phyloP scores from a whole-genome alignment of 2,888 invertebrate genomes.

The Tenthredo distinguenda region DNA sequence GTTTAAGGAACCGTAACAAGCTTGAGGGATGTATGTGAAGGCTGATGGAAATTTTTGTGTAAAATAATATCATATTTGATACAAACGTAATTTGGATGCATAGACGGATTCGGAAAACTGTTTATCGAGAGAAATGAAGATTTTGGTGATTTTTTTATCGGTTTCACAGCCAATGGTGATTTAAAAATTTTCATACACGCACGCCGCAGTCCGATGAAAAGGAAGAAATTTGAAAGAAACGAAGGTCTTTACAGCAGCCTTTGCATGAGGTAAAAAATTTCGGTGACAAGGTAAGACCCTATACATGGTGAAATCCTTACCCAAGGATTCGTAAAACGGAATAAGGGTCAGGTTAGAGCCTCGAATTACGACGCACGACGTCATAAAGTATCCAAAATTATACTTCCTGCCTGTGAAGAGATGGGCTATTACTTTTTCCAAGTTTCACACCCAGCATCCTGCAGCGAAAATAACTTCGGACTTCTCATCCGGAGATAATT shows the following conservation, averaged over 20 bases:
- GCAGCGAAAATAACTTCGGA: constrained; percentile 27
- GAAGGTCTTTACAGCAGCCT: not conserved
- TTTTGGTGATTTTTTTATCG: not conserved
- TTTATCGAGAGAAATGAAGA: not conserved
- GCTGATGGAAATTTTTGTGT: not conserved
- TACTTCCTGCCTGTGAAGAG: constrained; percentile 37
- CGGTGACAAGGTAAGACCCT: not conserved
- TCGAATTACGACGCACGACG: constrained; percentile 46
- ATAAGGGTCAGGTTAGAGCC: constrained; percentile 22
- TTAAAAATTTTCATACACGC: not conserved
- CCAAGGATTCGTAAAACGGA: constrained; percentile 31
- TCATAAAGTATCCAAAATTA: constrained; percentile 48
- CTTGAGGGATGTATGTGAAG: not conserved
- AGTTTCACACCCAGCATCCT: constrained; percentile 42
- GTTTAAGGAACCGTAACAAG: not conserved
- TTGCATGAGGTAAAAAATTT: not conserved
- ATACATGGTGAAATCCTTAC: constrained; percentile 2
- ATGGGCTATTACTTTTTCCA: constrained; percentile 49
- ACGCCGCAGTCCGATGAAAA: not conserved
- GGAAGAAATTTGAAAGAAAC: not conserved
- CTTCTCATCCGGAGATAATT: constrained; percentile 43
- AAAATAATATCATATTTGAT: not conserved
- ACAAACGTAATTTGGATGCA: not conserved
- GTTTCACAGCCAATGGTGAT: not conserved
- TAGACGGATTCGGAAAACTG: not conserved